A percentile compares a stretch with the other conserved stretches of the same genome.
These are phyloP conservation scores for Amblyopsis hoosieri DNA, from an alignment of 2,797 vertebrate genomes.

Conservation along the genomic window DNA sequence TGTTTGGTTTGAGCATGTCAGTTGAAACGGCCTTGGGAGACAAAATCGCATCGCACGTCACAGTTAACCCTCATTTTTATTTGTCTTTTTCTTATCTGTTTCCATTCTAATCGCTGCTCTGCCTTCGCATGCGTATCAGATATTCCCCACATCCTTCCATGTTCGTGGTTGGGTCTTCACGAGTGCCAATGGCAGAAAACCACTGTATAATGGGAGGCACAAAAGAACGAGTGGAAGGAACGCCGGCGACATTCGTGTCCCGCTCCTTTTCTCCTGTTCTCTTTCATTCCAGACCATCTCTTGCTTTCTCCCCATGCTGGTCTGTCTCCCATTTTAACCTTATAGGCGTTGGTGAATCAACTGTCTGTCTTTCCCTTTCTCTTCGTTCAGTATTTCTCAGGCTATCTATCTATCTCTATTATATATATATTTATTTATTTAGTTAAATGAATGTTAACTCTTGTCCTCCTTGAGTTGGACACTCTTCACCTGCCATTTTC, in stretches of 20 bases:
- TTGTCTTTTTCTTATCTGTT: too few relatives aligned
- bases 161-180: too few relatives aligned
- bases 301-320: too few relatives aligned
- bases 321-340: slow-evolving; percentile 36
- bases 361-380: slow-evolving; percentile 34
- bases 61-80: too few relatives aligned
- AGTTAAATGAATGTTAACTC: slow-evolving; percentile 27
- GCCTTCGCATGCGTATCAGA: too few relatives aligned
- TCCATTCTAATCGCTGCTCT: too few relatives aligned
- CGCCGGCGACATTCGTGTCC: slow-evolving; percentile 45
- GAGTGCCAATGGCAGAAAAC: slow-evolving; percentile 13
- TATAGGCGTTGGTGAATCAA: slow-evolving; percentile 33
- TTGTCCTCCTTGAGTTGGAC: slow-evolving; percentile 28
- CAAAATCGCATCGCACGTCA: too few relatives aligned
- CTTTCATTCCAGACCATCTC: slow-evolving; percentile 16
- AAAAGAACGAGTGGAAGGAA: slow-evolving; percentile 55
- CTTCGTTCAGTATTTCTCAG: slow-evolving; percentile 20
- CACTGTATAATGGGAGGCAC: slow-evolving; percentile 43
- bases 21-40: too few relatives aligned
- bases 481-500: background rate
- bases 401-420: slow-evolving; percentile 33
- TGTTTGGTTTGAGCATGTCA: too few relatives aligned
- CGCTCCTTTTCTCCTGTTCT: slow-evolving; percentile 58
- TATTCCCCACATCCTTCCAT: too few relatives aligned
- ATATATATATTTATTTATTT: slow-evolving; percentile 20